These are phyloP conservation scores for Halcyon badia DNA, from an alignment of 2,797 vertebrate genomes.

Conservation along the genomic window DNA sequence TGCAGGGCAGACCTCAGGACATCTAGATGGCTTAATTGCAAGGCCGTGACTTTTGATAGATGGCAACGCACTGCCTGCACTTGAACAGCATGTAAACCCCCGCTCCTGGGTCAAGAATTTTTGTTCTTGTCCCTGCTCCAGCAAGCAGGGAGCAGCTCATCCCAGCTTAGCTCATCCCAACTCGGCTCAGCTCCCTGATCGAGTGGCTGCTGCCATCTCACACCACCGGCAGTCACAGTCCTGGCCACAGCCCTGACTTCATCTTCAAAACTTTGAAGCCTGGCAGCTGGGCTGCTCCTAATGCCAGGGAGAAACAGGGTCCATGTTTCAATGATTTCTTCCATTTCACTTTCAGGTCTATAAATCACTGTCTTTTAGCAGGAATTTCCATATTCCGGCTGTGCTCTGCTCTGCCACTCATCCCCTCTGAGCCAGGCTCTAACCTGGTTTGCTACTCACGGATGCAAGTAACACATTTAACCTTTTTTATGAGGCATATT, in stretches of 20 bases:
- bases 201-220: accelerated
- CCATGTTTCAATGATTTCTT: not conserved
- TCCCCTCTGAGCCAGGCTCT: not conserved
- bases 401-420: not conserved
- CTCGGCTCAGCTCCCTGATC: not conserved
- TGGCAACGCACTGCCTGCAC: accelerated
- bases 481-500: constrained; percentile 36
- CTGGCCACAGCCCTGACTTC: accelerated
- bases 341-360: not conserved
- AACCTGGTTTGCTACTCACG: constrained; percentile 23
- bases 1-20: not conserved
- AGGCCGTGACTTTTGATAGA: not conserved
- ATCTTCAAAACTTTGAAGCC: not conserved
- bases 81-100: not conserved
- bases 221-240: too few relatives aligned
- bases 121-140: not conserved
- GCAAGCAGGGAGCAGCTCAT: not conserved
- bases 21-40: not conserved
- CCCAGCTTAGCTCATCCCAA: not conserved
- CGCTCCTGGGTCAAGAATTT: not conserved
- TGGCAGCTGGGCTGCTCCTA: not conserved
- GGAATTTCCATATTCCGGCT: constrained; percentile 34
- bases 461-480: not conserved
- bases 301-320: not conserved
- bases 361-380: constrained; percentile 9